Percentiles rank a stretch among this genome's conserved stretches.
Conservation (phyloP, 2,888 invertebrate species). For the Nymphalis c-album region DNA sequence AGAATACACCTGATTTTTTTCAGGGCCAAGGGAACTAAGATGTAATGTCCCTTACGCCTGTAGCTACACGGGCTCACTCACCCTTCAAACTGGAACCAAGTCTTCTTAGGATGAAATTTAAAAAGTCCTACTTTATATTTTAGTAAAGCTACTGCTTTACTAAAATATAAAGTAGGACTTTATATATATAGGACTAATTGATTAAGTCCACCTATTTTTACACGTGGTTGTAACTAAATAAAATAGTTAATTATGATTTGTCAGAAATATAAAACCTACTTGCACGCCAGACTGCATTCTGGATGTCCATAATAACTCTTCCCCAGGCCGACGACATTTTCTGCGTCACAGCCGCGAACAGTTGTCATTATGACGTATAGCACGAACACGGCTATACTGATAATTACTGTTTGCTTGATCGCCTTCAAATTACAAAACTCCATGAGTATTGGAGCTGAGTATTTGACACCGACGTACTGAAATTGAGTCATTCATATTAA, state of each 20-base stretch:
- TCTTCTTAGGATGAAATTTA: too few species aligned
- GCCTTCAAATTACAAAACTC: conserved; percentile 33
- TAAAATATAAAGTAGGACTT: too few species aligned
- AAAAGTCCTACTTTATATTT: too few species aligned
- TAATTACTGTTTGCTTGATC: conserved; percentile 30
- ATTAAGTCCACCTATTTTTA: too few species aligned
- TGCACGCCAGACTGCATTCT: conserved; percentile 42
- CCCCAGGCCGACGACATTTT: conserved; percentile 37
- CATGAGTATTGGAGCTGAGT: conserved; percentile 37
- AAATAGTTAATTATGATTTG: background rate
- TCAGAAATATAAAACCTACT: conserved; percentile 36
- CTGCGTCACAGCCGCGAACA: conserved; percentile 36
- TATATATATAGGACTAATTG: too few species aligned
- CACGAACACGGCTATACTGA: conserved; percentile 31
- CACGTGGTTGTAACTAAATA: too few species aligned
- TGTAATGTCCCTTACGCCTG: too few species aligned
- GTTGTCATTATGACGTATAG: conserved; percentile 31
- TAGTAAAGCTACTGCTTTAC: too few species aligned
- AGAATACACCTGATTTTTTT: too few species aligned
- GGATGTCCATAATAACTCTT: conserved; percentile 37
- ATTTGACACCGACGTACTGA: conserved; percentile 40
- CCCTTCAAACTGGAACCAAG: too few species aligned
- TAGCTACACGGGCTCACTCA: too few species aligned
- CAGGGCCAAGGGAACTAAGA: too few species aligned
- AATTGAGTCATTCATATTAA: conserved; percentile 16